These are phyloP conservation scores for Polyergus mexicanus DNA, from an alignment of 1,140 invertebrate genomes.

Conservation along the genomic window DNA sequence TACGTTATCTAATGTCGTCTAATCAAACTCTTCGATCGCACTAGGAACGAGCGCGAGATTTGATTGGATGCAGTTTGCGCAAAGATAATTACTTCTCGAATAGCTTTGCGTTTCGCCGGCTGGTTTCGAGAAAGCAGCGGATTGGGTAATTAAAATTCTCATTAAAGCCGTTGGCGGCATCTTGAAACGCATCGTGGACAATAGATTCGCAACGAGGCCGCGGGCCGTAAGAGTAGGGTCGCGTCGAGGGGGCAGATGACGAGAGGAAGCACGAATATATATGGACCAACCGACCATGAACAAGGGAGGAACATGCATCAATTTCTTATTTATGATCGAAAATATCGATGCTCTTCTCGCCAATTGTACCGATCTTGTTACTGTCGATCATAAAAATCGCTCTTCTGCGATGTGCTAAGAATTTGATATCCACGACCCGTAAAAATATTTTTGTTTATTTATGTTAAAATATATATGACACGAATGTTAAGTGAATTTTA, in stretches of 20 bases:
- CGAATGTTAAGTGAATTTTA: not conserved
- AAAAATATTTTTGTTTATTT: not conserved
- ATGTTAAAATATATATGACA: not conserved
- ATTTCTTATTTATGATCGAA: slow-evolving; percentile 75
- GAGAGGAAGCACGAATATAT: slow-evolving; percentile 49
- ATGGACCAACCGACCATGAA: slow-evolving; percentile 72
- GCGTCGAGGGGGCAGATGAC: slow-evolving; percentile 43
- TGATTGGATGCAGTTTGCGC: slow-evolving; percentile 45
- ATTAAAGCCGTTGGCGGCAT: slow-evolving; percentile 77
- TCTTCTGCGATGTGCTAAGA: not conserved
- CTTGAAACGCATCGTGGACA: slow-evolving; percentile 75
- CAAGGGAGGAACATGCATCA: slow-evolving; percentile 73
- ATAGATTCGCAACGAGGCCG: slow-evolving; percentile 73
- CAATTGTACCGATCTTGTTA: slow-evolving; percentile 55
- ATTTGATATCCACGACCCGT: not conserved
- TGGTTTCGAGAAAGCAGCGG: slow-evolving; percentile 9
- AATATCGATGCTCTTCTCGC: slow-evolving; percentile 50
- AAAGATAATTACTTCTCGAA: slow-evolving; percentile 54
- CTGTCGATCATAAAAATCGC: slow-evolving; percentile 61
- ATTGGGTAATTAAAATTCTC: slow-evolving; percentile 83
- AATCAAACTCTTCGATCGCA: slow-evolving; percentile 15
- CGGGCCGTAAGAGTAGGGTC: slow-evolving; percentile 30
- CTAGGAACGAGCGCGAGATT: slow-evolving; percentile 35
- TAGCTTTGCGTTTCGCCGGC: slow-evolving; percentile 20
- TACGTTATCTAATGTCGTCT: not conserved